phyloP scores from a whole-genome alignment of 2,797 vertebrate species.

The Lithobates sylvaticus region DNA sequence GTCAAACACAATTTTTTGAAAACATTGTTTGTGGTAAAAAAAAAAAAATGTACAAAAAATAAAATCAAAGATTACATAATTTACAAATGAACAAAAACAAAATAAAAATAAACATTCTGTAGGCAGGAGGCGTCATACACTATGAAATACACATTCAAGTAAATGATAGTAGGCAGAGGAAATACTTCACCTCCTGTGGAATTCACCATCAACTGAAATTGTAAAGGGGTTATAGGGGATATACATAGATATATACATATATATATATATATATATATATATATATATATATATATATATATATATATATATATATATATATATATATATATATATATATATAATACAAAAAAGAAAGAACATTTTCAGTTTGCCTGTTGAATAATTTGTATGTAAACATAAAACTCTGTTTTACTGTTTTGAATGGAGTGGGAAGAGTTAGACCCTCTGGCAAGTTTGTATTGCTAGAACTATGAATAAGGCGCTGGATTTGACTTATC shows the following conservation, averaged over 20 bases:
- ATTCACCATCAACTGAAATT: slow-evolving; percentile 31
- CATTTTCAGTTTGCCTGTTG: not conserved
- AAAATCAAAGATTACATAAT: slow-evolving; percentile 86
- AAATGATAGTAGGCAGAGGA: slow-evolving; percentile 77
- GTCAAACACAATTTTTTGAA: slow-evolving; percentile 82
- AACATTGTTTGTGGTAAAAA: slow-evolving; percentile 83
- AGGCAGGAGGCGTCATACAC: slow-evolving; percentile 78
- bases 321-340: not conserved
- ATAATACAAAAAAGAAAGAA: not conserved
- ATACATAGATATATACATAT: not conserved
- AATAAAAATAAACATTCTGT: slow-evolving; percentile 78
- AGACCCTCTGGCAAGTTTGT: no score
- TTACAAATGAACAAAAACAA: slow-evolving; percentile 84
- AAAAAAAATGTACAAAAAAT: slow-evolving; percentile 91
- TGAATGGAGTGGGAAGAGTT: not conserved
- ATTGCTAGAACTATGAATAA: no score
- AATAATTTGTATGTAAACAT: not conserved
- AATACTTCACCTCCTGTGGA: slow-evolving; percentile 67
- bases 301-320: not conserved
- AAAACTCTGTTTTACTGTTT: not conserved
- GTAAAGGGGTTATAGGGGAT: not conserved
- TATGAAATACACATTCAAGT: slow-evolving; percentile 80
- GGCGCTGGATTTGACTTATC: no score
- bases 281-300: not conserved
- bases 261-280: not conserved